Percentiles rank a stretch among this genome's conserved stretches.
Conservation (phyloP, 1,140 invertebrate species). For the Geopemphigus sp. region DNA sequence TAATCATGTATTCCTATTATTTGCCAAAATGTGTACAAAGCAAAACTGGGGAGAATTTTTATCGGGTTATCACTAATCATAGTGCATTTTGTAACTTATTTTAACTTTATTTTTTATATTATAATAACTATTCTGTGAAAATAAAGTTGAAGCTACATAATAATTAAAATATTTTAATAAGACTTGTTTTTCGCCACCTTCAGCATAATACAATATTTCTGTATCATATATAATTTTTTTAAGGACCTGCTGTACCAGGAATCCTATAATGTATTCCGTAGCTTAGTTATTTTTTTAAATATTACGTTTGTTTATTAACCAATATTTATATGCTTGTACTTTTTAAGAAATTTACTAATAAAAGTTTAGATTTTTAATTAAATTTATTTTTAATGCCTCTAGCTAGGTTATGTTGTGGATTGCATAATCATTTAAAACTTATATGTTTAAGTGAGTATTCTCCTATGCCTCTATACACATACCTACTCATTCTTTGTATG, state of each 20-base stretch:
- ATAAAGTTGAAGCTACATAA: conserved; percentile 40
- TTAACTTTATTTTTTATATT: conserved; percentile 46
- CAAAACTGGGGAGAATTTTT: conserved; percentile 41
- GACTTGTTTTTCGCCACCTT: conserved; percentile 35
- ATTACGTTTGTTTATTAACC: conserved; percentile 48
- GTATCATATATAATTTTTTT: conserved; percentile 38
- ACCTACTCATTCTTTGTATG: neutral
- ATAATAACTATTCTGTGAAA: conserved; percentile 43
- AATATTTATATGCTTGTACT: conserved; percentile 50
- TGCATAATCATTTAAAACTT: neutral
- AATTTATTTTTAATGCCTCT: conserved; percentile 10
- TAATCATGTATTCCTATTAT: conserved; percentile 48
- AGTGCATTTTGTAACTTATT: conserved; percentile 48
- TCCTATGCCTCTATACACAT: neutral
- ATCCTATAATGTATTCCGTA: conserved; percentile 46
- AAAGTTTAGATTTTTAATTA: conserved; percentile 49
- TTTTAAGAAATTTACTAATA: conserved; percentile 50
- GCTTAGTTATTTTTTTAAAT: conserved; percentile 47
- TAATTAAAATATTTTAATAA: conserved; percentile 35
- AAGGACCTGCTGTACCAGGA: conserved; percentile 37
- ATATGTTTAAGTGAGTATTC: neutral
- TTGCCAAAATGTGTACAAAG: conserved; percentile 48
- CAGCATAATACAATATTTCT: conserved; percentile 30
- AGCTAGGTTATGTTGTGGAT: neutral
- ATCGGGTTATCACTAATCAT: conserved; percentile 47